phyloP scores from a whole-genome alignment of 2,797 vertebrate genomes.

The Chiroxiphia lanceolata region DNA sequence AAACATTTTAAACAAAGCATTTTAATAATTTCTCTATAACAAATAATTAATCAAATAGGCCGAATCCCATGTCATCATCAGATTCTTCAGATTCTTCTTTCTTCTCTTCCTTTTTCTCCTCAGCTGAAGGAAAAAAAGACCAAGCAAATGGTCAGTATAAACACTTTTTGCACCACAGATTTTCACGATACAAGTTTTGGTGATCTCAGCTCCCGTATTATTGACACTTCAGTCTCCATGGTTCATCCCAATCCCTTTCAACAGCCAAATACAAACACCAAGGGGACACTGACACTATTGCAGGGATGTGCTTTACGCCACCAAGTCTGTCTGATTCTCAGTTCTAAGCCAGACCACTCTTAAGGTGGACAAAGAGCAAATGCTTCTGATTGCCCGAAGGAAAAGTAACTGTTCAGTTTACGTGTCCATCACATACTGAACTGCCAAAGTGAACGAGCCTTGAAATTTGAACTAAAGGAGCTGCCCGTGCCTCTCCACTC shows the following conservation, averaged over 20 bases:
- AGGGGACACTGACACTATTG: background rate
- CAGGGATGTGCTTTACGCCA: background rate
- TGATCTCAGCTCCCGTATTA: background rate
- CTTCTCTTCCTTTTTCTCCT: conserved; percentile 95
- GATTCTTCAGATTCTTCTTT: conserved; percentile 97
- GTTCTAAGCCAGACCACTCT: background rate
- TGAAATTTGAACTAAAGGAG: background rate
- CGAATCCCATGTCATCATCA: conserved; percentile 96
- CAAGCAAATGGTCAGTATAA: background rate
- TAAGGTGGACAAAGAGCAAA: background rate
- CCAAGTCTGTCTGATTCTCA: rapidly evolving
- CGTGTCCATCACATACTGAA: background rate
- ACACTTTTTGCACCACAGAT: background rate
- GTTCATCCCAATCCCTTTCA: background rate
- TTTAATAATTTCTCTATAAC: conserved; percentile 67
- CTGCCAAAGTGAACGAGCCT: background rate
- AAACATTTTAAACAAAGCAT: conserved; percentile 41
- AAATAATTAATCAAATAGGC: conserved; percentile 85
- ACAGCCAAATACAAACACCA: background rate
- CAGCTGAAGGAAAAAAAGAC: conserved; percentile 62
- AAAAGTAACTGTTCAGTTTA: background rate
- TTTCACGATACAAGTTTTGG: background rate
- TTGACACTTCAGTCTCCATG: background rate
- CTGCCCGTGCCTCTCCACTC: rapidly evolving
- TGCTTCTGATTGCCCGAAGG: background rate